These are phyloP conservation scores for Platichthys stellatus DNA, from an alignment of 2,113 vertebrate species.

Conservation along the genomic window DNA sequence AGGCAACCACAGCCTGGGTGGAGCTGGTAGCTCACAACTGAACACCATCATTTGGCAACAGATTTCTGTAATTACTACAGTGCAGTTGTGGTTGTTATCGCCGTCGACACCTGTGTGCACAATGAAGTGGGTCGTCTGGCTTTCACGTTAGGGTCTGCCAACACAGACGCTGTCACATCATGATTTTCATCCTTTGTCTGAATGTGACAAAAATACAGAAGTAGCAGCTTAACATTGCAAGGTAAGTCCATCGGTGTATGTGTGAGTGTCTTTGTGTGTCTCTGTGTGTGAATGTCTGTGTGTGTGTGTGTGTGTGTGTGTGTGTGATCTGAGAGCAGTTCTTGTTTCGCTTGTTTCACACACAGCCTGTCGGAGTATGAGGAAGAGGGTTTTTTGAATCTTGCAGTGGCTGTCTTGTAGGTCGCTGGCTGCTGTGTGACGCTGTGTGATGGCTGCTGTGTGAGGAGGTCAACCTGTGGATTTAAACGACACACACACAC, in stretches of 20 bases:
- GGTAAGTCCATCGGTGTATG: constrained; percentile 27
- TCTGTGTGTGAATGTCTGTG: neutral
- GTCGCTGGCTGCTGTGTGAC: constrained; percentile 32
- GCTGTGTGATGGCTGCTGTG: constrained; percentile 54
- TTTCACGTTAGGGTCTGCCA: neutral
- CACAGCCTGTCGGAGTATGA: constrained; percentile 63
- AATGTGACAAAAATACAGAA: constrained; percentile 59
- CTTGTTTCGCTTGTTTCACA: constrained; percentile 78
- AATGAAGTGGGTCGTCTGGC: constrained; percentile 26
- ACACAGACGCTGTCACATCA: constrained; percentile 1
- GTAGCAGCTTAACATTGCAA: constrained; percentile 16
- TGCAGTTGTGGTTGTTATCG: constrained; percentile 3
- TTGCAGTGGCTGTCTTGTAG: constrained; percentile 52
- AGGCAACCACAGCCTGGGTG: constrained; percentile 75
- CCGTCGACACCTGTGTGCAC: neutral
- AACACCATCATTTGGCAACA: constrained; percentile 65
- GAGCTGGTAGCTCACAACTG: constrained; percentile 45
- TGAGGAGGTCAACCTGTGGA: constrained; percentile 59
- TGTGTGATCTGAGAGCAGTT: constrained; percentile 46
- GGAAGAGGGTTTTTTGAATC: constrained; percentile 75
- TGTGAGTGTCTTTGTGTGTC: too few relatives aligned
- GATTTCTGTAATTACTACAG: constrained; percentile 48
- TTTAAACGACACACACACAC: constrained; percentile 31
- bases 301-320: constrained; percentile 14
- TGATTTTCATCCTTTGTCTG: constrained; percentile 4